These are phyloP conservation scores for Leucosticte australis DNA, from an alignment of 2,113 vertebrate species.

Conservation along the genomic window DNA sequence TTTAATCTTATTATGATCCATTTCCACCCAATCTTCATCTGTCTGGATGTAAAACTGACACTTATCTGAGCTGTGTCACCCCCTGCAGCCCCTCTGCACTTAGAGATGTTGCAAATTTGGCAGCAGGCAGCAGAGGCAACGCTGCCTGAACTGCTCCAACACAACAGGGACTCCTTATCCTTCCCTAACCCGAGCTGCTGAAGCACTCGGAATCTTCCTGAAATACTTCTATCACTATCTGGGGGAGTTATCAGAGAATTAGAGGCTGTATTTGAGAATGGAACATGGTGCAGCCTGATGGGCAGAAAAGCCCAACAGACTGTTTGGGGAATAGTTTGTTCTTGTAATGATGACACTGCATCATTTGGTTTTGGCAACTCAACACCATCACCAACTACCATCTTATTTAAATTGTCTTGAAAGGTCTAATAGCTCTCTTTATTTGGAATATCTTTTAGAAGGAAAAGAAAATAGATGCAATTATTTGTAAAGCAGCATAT, in stretches of 20 bases:
- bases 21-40: background rate
- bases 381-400: background rate
- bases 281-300: background rate
- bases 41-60: background rate
- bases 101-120: background rate
- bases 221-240: background rate
- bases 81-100: background rate
- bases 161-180: fast-evolving
- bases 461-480: slow-evolving; percentile 14
- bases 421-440: slow-evolving; percentile 33
- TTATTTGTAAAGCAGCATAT: slow-evolving; percentile 24
- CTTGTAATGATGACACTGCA: slow-evolving; percentile 36
- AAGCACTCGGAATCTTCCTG: background rate
- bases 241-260: background rate
- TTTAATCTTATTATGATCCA: background rate
- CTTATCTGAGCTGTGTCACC: fast-evolving
- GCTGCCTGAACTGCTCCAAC: fast-evolving
- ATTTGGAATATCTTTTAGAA: background rate
- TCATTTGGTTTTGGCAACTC: slow-evolving; percentile 53
- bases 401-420: slow-evolving; percentile 22
- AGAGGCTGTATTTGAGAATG: background rate
- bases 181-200: fast-evolving
- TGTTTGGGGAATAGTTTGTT: slow-evolving; percentile 12
- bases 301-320: background rate
- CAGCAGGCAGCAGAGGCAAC: fast-evolving